Evolutionary conservation across 2,113 vertebrate genomes (phyloP).

Genomic region (Dicaeum eximium): DNA sequence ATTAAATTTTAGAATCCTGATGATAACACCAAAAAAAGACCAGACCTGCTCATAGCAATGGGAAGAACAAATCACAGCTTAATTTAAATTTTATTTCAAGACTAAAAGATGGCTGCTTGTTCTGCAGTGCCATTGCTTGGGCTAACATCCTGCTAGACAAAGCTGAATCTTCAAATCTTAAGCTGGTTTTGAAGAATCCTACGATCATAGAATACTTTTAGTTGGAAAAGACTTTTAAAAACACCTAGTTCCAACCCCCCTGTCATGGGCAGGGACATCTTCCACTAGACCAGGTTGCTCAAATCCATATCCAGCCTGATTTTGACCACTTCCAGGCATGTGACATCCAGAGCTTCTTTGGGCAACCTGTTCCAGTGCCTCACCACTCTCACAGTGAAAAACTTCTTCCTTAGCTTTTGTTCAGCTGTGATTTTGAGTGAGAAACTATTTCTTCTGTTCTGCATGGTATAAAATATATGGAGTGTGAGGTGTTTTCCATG

Average conservation of each 20-base stretch:
- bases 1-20: neutral
- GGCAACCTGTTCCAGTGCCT: neutral
- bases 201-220: neutral
- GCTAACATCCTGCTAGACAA: neutral
- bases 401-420: neutral
- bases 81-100: neutral
- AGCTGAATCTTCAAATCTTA: neutral
- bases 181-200: neutral
- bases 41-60: fast-evolving
- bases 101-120: neutral
- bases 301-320: neutral
- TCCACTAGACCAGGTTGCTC: neutral
- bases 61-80: neutral
- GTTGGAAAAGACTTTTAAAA: neutral
- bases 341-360: neutral
- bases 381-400: neutral
- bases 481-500: neutral
- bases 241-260: fast-evolving
- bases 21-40: neutral
- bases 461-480: neutral
- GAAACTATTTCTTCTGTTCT: neutral
- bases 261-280: neutral
- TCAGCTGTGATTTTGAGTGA: neutral
- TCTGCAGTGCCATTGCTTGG: neutral
- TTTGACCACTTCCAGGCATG: neutral